A percentile compares a stretch with the other conserved stretches of the same genome.
Evolutionary conservation across 2,113 vertebrate genomes (phyloP).

Genomic region (Aviceda subcristata): DNA sequence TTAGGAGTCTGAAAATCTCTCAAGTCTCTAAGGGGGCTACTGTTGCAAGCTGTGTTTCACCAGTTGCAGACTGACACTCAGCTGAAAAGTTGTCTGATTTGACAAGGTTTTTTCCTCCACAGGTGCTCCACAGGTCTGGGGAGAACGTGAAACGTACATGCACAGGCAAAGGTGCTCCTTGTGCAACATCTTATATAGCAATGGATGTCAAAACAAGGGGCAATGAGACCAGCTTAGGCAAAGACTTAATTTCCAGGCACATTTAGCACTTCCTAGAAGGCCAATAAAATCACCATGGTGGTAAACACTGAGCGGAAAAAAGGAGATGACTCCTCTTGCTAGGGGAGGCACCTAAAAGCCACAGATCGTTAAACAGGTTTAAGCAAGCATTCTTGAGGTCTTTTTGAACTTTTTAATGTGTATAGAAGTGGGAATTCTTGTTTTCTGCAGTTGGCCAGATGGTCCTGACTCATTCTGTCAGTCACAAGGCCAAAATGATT

Average conservation of each 20-base stretch:
- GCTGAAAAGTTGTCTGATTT: background rate
- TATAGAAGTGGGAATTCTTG: background rate
- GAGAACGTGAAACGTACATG: background rate
- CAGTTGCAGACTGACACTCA: background rate
- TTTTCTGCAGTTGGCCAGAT: background rate
- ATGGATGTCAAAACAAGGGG: background rate
- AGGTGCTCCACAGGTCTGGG: background rate
- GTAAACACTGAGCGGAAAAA: background rate
- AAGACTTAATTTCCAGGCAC: background rate
- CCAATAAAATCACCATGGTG: background rate
- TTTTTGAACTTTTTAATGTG: background rate
- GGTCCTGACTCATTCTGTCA: slow-evolving; percentile 34
- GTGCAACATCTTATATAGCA: background rate
- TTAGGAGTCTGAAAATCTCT: background rate
- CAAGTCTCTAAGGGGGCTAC: background rate
- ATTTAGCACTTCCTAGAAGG: background rate
- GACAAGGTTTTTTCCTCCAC: background rate
- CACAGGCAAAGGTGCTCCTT: background rate
- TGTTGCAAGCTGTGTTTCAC: background rate
- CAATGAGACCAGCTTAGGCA: background rate
- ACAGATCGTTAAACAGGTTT: background rate
- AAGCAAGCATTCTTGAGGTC: background rate
- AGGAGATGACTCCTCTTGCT: background rate
- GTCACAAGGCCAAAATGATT: background rate
- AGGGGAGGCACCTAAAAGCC: background rate